Base-by-base conservation (phyloP, 2,888 invertebrate genomes). In the Panzeria rudis region DNA sequence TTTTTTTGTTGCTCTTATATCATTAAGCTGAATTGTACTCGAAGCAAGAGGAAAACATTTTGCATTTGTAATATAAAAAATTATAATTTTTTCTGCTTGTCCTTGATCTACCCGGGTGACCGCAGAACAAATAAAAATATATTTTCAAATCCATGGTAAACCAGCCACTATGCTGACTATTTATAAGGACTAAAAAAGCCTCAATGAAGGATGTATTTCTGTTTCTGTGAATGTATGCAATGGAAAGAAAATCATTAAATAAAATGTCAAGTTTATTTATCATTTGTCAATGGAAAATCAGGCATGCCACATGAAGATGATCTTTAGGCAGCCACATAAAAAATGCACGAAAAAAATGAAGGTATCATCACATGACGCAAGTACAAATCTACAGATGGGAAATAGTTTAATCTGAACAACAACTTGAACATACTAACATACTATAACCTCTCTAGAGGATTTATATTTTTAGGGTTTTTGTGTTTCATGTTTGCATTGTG, bases 261-360 rank as follows among this genome's bases (percentile, higher is more conserved):
- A 84, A 86, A 87, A 86, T 87, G 87, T 87, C 87, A 86, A 87
- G 86, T 86, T 87, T 87, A 87, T 87, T 87, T 87, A 87, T 86
- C 87, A 87, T 88, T 88, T 87, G 87, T 86, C 87, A 86, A 79
- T 83, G 76, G 72, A 54, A 84, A 81, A 84, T 77, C 77, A 80
- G 29, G 52, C 80, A 72, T 47, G 61, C 68, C 80, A 69, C 75
- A 77, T 59, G 77, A 66, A 77, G 76, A 73, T 77, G 72, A 81
- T 71, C 76, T 35, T 47, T 56, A n/a, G 47, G 72, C 44, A 66
- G 38, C 8, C 47, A 50, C n/a, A 35, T 3, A 47, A 66, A 68
- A 54, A n/a, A 50, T 41, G 17, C 11, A 38, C 7, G 38, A 41
- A 56, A 64, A 54, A 59, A 62, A 35, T 47, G 47, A 85, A 75